Base-by-base conservation (phyloP, 1,140 invertebrate genomes). In the Sitophilus oryzae region DNA sequence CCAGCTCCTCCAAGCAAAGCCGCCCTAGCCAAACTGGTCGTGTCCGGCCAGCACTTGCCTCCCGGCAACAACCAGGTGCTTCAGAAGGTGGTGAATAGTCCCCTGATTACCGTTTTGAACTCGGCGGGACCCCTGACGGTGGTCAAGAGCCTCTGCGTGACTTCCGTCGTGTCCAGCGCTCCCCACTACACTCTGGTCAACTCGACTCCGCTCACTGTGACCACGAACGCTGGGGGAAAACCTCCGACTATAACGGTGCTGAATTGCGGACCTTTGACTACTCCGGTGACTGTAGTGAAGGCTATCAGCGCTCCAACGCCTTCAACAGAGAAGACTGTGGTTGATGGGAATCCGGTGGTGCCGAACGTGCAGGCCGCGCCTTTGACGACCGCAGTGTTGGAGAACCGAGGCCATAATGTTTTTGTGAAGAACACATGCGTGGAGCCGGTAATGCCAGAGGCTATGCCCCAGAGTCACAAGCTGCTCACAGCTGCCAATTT, bases 41-140 rank as follows among this genome's bases (percentile, higher is more conserved):
- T 67, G 18, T 15, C 65, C 2, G 62, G 51, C 41, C 41, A 54
- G 45, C 56, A 61, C 22, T 22, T 52, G 14, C 20, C 52, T 44
- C 16, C 52, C 18, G 38, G 54, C 40, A 20, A 35, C 30, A 54
- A 47, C 37, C 52, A 60, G 16, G 56, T 67, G 9, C 49, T 67
- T 23, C 62, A 65, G 46, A 69, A 69, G 56, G 59, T 66, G 20
- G 42, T 63, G 18, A 67, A 57, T 43, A 58, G 62, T 35, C 66
- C 68, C 1, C 46, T 70, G 10, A 70, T 71, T 22, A 71, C 70
- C 18, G 67, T 71, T 50, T 52, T 71, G 34, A 70, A 70, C 46
- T 61, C 70, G n/a, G 53, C 64, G 30, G 66, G 66, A 34, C 68
- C 68, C 10, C 58, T 71, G 19, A 69, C 68, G 14, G 67, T 68